Evolutionary conservation across 2,113 vertebrate genomes (phyloP).

Genomic region (Lamprologus speciosus): DNA sequence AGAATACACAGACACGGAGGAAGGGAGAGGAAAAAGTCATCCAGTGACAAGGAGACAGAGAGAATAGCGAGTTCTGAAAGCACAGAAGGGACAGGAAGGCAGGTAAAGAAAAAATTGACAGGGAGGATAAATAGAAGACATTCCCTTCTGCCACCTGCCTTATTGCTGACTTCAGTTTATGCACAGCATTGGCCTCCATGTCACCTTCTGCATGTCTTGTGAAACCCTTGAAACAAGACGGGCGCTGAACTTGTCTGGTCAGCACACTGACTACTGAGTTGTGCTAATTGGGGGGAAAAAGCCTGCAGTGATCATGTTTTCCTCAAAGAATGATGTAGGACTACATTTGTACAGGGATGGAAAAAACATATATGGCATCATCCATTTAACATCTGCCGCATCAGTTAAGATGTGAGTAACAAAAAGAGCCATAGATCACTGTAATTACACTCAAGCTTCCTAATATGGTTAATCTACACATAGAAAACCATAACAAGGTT

Average conservation of each 20-base stretch:
- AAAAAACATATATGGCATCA: background rate
- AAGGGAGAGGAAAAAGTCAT: constrained; percentile 51
- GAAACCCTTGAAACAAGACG: constrained; percentile 29
- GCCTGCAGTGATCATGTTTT: background rate
- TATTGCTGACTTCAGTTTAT: constrained; percentile 53
- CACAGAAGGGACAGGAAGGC: constrained; percentile 39
- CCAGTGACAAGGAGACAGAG: constrained; percentile 53
- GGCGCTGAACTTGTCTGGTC: constrained; percentile 20
- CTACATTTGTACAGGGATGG: background rate
- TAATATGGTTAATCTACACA: background rate
- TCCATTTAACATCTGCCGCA: background rate
- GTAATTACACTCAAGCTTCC: background rate
- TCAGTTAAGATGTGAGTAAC: background rate
- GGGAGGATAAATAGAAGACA: constrained; percentile 50
- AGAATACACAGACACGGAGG: constrained; percentile 31
- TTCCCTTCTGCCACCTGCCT: constrained; percentile 59
- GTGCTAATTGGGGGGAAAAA: constrained; percentile 2
- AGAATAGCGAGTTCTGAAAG: constrained; percentile 50
- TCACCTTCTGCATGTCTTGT: constrained; percentile 35
- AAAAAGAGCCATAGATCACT: background rate
- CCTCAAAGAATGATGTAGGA: background rate
- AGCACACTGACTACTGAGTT: constrained; percentile 10
- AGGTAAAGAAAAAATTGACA: constrained; percentile 37
- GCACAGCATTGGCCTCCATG: constrained; percentile 30
- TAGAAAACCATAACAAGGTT: background rate